phyloP scores from a whole-genome alignment of 2,888 invertebrate species.

The Helicoverpa assulta region DNA sequence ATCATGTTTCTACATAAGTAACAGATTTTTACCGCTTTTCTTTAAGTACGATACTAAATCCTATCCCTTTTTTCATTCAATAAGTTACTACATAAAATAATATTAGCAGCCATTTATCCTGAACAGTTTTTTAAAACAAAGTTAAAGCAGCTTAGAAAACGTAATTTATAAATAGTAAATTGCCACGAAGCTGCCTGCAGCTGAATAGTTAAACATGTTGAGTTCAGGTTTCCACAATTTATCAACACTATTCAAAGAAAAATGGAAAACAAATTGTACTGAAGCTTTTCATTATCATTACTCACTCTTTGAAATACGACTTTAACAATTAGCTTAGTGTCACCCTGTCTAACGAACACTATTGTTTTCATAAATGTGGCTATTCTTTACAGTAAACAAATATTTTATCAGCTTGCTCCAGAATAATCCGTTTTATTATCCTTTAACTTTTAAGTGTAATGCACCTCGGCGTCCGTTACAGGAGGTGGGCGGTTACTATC shows the following conservation, averaged over 20 bases:
- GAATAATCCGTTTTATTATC: slow-evolving; percentile 40
- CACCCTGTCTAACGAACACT: slow-evolving; percentile 12
- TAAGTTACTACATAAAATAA: slow-evolving; percentile 4
- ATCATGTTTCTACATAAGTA: too few species aligned
- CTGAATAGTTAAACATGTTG: slow-evolving; percentile 48
- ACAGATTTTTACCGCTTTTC: too few species aligned
- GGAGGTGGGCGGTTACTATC: slow-evolving; percentile 33
- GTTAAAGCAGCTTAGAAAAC: slow-evolving; percentile 12
- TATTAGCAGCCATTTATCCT: neutral
- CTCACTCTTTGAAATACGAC: slow-evolving; percentile 21
- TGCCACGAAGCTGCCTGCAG: slow-evolving; percentile 30
- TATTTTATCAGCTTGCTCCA: slow-evolving; percentile 19
- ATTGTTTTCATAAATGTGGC: slow-evolving; percentile 19
- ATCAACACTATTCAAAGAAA: slow-evolving; percentile 42
- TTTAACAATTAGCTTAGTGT: slow-evolving; percentile 21
- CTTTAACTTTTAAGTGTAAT: slow-evolving; percentile 33
- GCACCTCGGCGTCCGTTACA: slow-evolving; percentile 17
- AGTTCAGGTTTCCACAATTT: slow-evolving; percentile 47
- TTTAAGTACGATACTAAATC: too few species aligned
- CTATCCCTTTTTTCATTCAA: neutral
- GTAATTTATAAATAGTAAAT: slow-evolving; percentile 40
- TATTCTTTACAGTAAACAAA: slow-evolving; percentile 18
- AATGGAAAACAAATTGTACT: slow-evolving; percentile 35
- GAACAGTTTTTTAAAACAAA: slow-evolving; percentile 12
- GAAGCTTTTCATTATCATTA: slow-evolving; percentile 27